Conservation (phyloP, 2,113 vertebrate genomes). For the Lathamus discolor region DNA sequence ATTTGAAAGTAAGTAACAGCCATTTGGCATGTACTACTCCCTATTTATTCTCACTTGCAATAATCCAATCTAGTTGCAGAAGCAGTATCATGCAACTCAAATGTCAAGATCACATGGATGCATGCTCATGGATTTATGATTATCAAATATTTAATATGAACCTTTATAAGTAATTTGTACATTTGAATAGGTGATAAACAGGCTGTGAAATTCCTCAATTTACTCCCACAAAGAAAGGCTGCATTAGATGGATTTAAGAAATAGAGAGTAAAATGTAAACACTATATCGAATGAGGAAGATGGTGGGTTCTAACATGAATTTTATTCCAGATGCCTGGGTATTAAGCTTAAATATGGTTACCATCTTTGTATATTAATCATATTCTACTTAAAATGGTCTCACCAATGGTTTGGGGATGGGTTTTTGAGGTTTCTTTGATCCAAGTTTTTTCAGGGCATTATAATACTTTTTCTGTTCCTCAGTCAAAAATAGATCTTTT, state of each 20-base stretch:
- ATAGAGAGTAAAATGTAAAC: neutral
- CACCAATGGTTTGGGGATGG: conserved; percentile 91
- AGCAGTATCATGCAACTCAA: neutral
- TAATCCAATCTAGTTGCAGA: neutral
- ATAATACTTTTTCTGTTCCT: conserved; percentile 98
- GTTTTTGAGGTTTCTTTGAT: conserved; percentile 93
- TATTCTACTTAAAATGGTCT: conserved; percentile 19
- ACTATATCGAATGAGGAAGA: neutral
- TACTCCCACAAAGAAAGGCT: neutral
- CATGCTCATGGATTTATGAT: neutral
- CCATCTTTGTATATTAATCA: neutral
- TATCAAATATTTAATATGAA: neutral
- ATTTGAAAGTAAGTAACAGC: neutral
- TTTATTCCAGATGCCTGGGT: neutral
- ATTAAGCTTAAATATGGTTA: neutral
- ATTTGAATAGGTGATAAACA: neutral
- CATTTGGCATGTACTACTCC: neutral
- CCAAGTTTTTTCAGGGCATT: conserved; percentile 96
- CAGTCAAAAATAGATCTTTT: conserved; percentile 95
- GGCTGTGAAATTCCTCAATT: neutral
- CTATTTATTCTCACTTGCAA: neutral
- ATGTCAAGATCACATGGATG: neutral
- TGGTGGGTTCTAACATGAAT: neutral
- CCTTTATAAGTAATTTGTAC: neutral
- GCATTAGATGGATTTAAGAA: neutral